phyloP scores from a whole-genome alignment of 2,797 vertebrate species.

The Fistularia commersonii region DNA sequence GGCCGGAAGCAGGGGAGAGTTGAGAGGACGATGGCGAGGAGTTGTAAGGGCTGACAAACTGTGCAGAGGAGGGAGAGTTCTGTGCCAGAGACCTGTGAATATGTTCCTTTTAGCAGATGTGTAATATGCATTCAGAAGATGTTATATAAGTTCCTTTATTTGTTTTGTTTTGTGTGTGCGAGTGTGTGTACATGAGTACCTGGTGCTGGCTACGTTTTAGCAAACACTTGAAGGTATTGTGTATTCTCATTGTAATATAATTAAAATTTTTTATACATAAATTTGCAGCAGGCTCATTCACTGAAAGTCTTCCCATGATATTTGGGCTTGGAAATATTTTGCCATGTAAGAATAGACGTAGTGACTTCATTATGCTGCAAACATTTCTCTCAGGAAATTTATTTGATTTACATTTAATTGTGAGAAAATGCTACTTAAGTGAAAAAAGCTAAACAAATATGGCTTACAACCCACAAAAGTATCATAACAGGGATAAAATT shows the following conservation, averaged over 20 bases:
- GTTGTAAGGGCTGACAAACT: conserved; percentile 21
- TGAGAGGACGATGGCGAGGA: conserved; percentile 20
- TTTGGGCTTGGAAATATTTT: too few relatives aligned
- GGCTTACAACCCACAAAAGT: too few relatives aligned
- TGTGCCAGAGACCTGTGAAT: conserved; percentile 82
- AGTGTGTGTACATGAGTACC: conserved; percentile 60
- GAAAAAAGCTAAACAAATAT: too few relatives aligned
- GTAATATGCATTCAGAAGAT: conserved; percentile 75
- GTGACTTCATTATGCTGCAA: too few relatives aligned
- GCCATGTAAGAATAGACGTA: too few relatives aligned
- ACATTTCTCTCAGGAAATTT: too few relatives aligned
- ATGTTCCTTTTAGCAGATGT: conserved; percentile 72
- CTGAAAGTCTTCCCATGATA: too few relatives aligned
- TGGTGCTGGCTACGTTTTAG: conserved; percentile 75
- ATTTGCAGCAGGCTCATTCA: conserved; percentile 19
- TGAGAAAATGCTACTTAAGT: too few relatives aligned
- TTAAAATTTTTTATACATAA: conserved; percentile 88
- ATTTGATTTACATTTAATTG: too few relatives aligned
- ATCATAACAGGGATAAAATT: too few relatives aligned
- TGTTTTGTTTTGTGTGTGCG: conserved; percentile 40
- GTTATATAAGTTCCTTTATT: conserved; percentile 67
- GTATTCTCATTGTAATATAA: conserved; percentile 88
- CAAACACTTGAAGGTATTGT: conserved; percentile 78
- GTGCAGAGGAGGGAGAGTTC: conserved; percentile 73
- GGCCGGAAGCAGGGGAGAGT: conserved; percentile 2